These are phyloP conservation scores for Saguinus midas DNA, from an alignment of 2,113 vertebrate genomes.

Conservation along the genomic window DNA sequence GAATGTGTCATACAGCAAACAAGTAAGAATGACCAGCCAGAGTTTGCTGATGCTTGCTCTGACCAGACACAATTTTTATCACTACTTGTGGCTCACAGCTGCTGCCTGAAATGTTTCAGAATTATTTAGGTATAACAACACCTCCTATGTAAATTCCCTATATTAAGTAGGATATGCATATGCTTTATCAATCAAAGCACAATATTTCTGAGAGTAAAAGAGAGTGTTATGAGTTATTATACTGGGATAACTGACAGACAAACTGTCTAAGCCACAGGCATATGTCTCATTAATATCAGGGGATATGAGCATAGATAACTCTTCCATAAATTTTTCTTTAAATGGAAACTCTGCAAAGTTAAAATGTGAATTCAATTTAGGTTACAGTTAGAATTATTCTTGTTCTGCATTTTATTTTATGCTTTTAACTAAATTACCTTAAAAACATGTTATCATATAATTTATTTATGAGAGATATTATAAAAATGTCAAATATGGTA, in stretches of 20 bases:
- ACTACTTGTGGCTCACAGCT: not conserved
- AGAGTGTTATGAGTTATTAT: not conserved
- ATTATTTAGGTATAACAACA: not conserved
- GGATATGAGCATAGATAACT: not conserved
- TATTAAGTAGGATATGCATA: not conserved
- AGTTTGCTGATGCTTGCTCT: not conserved
- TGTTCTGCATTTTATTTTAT: conserved; percentile 19
- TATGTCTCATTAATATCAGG: not conserved
- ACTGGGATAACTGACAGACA: not conserved
- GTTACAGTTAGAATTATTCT: not conserved
- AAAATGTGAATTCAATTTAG: not conserved
- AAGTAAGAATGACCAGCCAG: not conserved
- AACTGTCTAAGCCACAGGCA: not conserved
- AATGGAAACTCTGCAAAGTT: not conserved
- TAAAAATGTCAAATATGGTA: not conserved
- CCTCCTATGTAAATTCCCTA: not conserved
- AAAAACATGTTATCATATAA: not conserved
- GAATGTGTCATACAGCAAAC: not conserved
- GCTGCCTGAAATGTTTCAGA: not conserved
- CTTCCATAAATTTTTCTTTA: not conserved
- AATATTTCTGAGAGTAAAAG: not conserved
- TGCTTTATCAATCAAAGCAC: not conserved
- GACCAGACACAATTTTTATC: not conserved
- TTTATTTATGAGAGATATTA: not conserved
- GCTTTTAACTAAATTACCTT: not conserved